phyloP scores from a whole-genome alignment of 1,140 invertebrate species.

The Camponotus floridanus region DNA sequence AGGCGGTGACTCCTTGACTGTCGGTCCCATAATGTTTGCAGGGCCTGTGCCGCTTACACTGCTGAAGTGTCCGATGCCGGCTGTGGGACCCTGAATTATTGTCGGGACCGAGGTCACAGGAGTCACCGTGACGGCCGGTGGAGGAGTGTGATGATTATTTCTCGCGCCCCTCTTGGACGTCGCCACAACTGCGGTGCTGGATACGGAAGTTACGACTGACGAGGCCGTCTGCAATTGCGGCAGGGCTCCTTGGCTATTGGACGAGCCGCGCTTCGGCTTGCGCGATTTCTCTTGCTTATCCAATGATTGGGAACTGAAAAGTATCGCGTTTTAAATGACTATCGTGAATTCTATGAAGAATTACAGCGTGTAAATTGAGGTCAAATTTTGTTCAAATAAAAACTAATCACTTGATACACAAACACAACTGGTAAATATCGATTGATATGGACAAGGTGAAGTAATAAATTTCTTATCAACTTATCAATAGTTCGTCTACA shows the following conservation, averaged over 20 bases:
- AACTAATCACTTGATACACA: background rate
- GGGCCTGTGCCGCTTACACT: slow-evolving; percentile 77
- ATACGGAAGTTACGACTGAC: slow-evolving; percentile 69
- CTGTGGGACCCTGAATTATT: slow-evolving; percentile 81
- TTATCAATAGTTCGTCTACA: background rate
- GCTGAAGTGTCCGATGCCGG: slow-evolving; percentile 81
- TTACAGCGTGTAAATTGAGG: background rate
- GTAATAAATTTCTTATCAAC: background rate
- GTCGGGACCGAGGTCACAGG: slow-evolving; percentile 78
- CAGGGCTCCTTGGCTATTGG: slow-evolving; percentile 76
- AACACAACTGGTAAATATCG: background rate
- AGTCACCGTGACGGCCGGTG: slow-evolving; percentile 78
- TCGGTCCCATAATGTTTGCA: slow-evolving; percentile 80
- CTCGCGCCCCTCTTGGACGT: slow-evolving; percentile 80
- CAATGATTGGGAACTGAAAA: slow-evolving; percentile 83
- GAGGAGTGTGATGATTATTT: slow-evolving; percentile 79
- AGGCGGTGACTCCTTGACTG: slow-evolving; percentile 88
- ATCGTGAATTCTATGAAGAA: too few relatives aligned
- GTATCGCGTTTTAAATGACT: background rate
- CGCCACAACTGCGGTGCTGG: slow-evolving; percentile 76
- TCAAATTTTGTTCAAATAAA: background rate
- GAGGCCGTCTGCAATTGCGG: slow-evolving; percentile 66
- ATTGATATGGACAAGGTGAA: too few relatives aligned
- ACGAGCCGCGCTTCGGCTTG: slow-evolving; percentile 82
- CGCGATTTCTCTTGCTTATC: slow-evolving; percentile 84